Evolutionary conservation across 2,797 vertebrate species (phyloP).

Genomic region (Ctenopoma multispine): DNA sequence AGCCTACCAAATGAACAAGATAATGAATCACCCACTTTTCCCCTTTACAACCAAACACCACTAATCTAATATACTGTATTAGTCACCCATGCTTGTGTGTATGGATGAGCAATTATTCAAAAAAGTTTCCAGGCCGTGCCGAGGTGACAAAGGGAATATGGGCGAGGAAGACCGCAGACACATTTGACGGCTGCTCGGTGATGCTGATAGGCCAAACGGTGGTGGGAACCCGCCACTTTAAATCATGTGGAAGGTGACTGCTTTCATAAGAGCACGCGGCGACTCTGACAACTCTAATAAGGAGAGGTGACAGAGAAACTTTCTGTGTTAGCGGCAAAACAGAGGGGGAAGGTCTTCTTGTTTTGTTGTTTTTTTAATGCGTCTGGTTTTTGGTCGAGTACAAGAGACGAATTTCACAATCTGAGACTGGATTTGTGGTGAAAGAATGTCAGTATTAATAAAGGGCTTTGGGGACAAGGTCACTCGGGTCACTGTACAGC

Average conservation of each 20-base stretch:
- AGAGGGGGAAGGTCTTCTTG: conserved; percentile 86
- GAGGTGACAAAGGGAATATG: conserved; percentile 83
- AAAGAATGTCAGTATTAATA: conserved; percentile 99
- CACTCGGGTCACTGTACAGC: conserved; percentile 78
- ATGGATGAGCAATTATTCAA: conserved; percentile 86
- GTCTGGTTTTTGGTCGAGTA: conserved; percentile 55
- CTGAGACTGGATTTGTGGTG: conserved; percentile 96
- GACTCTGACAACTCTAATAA: conserved; percentile 93
- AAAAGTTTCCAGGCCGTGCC: conserved; percentile 83
- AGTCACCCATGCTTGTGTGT: conserved; percentile 82
- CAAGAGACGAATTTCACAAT: conserved; percentile 89
- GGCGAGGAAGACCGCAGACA: conserved; percentile 73
- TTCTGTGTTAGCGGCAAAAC: conserved; percentile 89
- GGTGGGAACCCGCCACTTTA: conserved; percentile 85
- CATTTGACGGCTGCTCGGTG: conserved; percentile 81
- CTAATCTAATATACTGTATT: conserved; percentile 85
- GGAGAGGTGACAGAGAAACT: conserved; percentile 90
- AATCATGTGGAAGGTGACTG: conserved; percentile 88
- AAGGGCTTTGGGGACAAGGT: conserved; percentile 90
- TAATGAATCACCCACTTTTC: conserved; percentile 67
- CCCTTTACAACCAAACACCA: conserved; percentile 71
- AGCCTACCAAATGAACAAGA: conserved; percentile 69
- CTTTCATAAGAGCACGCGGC: conserved; percentile 90
- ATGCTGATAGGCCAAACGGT: conserved; percentile 87
- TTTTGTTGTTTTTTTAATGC: conserved; percentile 37